Base-by-base conservation (phyloP, 2,888 invertebrate genomes). In the Rhyacophila evoluta region DNA sequence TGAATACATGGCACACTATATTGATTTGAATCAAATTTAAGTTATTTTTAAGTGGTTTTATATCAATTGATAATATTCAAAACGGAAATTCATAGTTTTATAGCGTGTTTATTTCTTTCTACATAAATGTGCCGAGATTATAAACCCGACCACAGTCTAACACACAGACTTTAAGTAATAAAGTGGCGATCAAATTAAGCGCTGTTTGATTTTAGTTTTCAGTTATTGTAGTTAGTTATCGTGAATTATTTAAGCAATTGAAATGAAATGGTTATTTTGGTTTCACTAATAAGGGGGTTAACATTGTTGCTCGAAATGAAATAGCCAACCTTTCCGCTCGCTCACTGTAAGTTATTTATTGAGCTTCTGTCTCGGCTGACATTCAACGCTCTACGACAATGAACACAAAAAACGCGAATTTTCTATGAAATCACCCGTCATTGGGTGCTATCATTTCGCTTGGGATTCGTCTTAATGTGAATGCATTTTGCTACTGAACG, bases 321-420 rank as follows among this genome's bases (percentile, higher is more conserved):
- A 55, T 55, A 15, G 55, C 55, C 15, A 55, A 55, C 55, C 55
- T 55, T 55, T 55, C 55, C 55, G 55, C 55, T 55, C 19, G 15
- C 19, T 55, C 55, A 8, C 55, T 55, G 19, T 19, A 19, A 55
- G n/a, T 55, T 19, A 55, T 19, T 55, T 55, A 55, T 55, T 55
- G 19, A 8, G 19, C 55, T 55, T 10, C 55, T 55, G 55, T 55
- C 55, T 55, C 8, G 19, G 19, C 55, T 19, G 55, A 19, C 55
- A 55, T 55, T 55, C 55, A 55, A 55, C 55, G 55, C 19, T 55
- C 19, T 55, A 55, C 55, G 55, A 41, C 55, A 19, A 55, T 55
- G n/a, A 55, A 55, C 55, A 55, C 19, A 55, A 55, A 55, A 19
- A 55, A 55, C 55, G 55, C 55, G 19, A 10, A 19, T n/a, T n/a